Base-by-base conservation (phyloP, 2,113 vertebrate species). In the Catharus bicknelli region DNA sequence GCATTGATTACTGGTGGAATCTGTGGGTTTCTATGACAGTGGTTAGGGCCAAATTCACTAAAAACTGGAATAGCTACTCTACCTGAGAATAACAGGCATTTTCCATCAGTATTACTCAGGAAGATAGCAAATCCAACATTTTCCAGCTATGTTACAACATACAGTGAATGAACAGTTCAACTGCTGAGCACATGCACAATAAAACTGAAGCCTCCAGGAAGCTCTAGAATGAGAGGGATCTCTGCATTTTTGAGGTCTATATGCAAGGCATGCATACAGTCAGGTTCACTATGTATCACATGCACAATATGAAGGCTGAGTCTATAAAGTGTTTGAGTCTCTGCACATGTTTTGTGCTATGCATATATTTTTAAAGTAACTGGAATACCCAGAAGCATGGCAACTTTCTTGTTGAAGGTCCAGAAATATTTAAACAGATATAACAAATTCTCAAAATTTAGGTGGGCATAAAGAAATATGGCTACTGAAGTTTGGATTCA, bases 391-490 rank as follows among this genome's bases (percentile, higher is more conserved):
- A 68, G 48, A 75, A 89, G 18, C 69, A n/a, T 61, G 36, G 16
- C 3, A n/a, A 55, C 50, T 81, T 86, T 80, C 34, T 84, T 67
- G 16, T 16, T 62, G 68, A 48, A n/a, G 1, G 1, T 36, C 14
- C 18, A 43, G 40, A 68, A 72, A 70, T 59, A 48, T 63, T 75
- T 78, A 73, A 48, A 22, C 16, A 78, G 86, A 64, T 20, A 13
- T 10, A 83, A 70, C 79, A 87, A 64, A 68, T 90, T 57, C 11
- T 57, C 67, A 94, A 42, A 76, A 85, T 88, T 21, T 76, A 48
- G 6, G 26, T 40, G 42, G 23, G 20, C 10, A n/a, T 62, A 72
- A 42, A 40, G 30, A 15, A 42, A 19, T 70, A 38, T 30, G 40
- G 32, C 18, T 50, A 27, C 5, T 25, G 34, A 76, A n/a, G 7